Evolutionary conservation across 2,888 invertebrate genomes (phyloP), one percentile per base, ranked within the genome.

Genomic region (Ochropacha duplaris): DNA sequence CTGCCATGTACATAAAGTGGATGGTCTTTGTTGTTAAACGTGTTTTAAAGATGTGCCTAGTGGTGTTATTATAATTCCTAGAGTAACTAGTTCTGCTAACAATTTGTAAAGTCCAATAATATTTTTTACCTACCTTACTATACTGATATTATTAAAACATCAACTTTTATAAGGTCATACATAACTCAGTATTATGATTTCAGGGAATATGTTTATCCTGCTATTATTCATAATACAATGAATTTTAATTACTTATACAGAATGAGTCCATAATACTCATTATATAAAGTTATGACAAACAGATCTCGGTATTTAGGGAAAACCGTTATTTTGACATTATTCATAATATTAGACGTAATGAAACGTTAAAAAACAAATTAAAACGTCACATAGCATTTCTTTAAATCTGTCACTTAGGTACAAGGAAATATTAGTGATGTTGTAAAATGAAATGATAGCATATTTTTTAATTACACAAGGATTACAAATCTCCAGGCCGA

Each of bases 381-480:
- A 24, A 24, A 24, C 5, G n/a, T n/a, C n/a, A n/a, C n/a, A n/a
- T n/a, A n/a, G 24, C 24, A 24, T 24, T 24, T 24, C 5, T 24
- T n/a, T n/a, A n/a, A n/a, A n/a, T n/a, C n/a, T n/a, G n/a, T n/a
- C n/a, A n/a, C n/a, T 28, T 8, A 28, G 8, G 8, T 9, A 31
- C 12, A 8, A 28, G 28, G 8, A 28, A 28, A 28, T 8, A 28
- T 12, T 12, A 6, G 2, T 31, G 2, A 12, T 31, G 2, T 31
- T 2, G 31, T 2, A 31, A 12, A 31, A 36, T 5, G 9, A 36
- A n/a, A 36, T 9, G n/a, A 36, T 26, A n/a, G 22, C 31, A 28
- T 51, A 6, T 65, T 67, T 69, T 76, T 76, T 71, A 72, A 66
- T 65, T 61, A 73, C 58, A 62, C 57, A 63, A 65, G n/a, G 14